Conservation (phyloP, 2,888 invertebrate genomes). For the Bellardia pandia region DNA sequence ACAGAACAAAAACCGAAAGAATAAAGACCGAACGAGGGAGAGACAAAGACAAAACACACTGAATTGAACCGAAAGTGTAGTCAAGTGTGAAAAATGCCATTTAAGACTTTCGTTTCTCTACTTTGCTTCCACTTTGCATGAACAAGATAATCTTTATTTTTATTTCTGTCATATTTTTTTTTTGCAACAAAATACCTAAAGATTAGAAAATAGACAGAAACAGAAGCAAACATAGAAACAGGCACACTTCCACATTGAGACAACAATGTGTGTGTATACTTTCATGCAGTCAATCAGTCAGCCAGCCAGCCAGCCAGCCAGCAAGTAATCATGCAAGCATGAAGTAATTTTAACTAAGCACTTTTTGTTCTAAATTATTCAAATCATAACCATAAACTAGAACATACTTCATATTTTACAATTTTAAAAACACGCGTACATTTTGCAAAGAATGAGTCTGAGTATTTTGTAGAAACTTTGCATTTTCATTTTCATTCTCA, state of each 20-base stretch:
- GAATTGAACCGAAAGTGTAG: constrained; percentile 31
- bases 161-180: neutral
- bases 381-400: neutral
- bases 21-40: neutral
- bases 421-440: neutral
- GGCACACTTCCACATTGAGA: neutral
- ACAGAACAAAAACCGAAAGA: constrained; percentile 5
- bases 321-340: constrained; percentile 38
- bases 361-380: constrained; percentile 7
- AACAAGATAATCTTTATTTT: neutral
- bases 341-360: constrained; percentile 20
- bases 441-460: neutral
- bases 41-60: neutral
- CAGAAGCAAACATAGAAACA: neutral
- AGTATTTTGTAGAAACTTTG: neutral
- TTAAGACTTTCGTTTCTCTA: constrained; percentile 27
- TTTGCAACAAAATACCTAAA: constrained; percentile 27
- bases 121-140: constrained; percentile 15
- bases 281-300: constrained; percentile 2
- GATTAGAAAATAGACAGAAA: constrained; percentile 29
- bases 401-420: constrained; percentile 9
- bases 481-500: neutral
- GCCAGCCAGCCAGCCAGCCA: neutral
- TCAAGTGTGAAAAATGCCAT: constrained; percentile 61
- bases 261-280: neutral